These are phyloP conservation scores for Montipora sp. DNA, from an alignment of 64 coral and sea anemone species.

Conservation along the genomic window DNA sequence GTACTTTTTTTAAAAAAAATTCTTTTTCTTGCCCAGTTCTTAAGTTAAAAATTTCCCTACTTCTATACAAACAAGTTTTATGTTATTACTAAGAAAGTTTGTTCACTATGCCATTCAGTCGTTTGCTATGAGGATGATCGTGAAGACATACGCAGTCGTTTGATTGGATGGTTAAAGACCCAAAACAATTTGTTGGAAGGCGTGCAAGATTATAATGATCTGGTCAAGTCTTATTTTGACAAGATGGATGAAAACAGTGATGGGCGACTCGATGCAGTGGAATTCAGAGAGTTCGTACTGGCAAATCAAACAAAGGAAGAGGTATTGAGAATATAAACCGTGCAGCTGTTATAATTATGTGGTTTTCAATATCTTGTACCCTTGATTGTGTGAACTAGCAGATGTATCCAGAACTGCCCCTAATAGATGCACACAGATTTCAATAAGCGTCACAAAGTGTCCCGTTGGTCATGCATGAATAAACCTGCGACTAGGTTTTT, in stretches of 20 bases:
- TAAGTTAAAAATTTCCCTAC: background rate
- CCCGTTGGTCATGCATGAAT: too few species aligned
- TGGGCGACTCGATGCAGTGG: conserved; percentile 39
- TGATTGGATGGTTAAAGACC: conserved; percentile 57
- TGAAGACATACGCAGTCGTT: conserved; percentile 44
- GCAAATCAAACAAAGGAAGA: conserved; percentile 41
- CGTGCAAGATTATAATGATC: background rate
- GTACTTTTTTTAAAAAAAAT: too few species aligned
- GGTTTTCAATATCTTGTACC: background rate
- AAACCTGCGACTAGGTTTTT: too few species aligned
- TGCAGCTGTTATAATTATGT: background rate
- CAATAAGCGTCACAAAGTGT: too few species aligned
- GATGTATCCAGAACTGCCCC: too few species aligned
- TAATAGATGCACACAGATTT: too few species aligned
- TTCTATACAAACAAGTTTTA: background rate
- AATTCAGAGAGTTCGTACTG: conserved; percentile 45
- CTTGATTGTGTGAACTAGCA: too few species aligned
- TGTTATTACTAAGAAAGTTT: background rate
- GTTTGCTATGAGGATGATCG: conserved; percentile 65
- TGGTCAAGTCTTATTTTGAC: conserved; percentile 48
- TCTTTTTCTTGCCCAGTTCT: background rate
- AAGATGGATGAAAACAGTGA: conserved; percentile 49
- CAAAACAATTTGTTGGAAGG: conserved; percentile 4
- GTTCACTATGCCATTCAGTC: conserved; percentile 3
- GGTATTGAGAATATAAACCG: background rate